Percentiles rank a stretch among this genome's conserved stretches.
Evolutionary conservation across 1,140 invertebrate genomes (phyloP).

Genomic region (Drosophila jambulina): DNA sequence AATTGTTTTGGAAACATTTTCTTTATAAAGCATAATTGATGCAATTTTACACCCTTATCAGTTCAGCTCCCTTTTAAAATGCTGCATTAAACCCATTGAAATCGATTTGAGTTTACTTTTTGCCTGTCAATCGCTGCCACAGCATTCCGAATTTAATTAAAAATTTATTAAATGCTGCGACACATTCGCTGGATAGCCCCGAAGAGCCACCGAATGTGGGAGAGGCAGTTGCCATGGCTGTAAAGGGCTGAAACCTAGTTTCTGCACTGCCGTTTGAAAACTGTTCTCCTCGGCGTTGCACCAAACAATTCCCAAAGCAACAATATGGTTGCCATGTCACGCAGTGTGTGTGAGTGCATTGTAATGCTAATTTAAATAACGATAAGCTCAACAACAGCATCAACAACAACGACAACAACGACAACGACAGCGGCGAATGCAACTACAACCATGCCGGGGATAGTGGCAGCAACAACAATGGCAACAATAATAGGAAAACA

Average conservation of each 20-base stretch:
- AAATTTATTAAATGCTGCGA: conserved; percentile 64
- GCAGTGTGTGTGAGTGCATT: conserved; percentile 53
- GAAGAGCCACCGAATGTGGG: background rate
- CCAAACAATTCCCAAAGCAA: conserved; percentile 47
- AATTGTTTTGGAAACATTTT: background rate
- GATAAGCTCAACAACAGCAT: conserved; percentile 71
- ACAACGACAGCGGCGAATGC: conserved; percentile 25
- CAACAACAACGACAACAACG: conserved; percentile 26
- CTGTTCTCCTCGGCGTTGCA: conserved; percentile 12
- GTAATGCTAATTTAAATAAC: conserved; percentile 82
- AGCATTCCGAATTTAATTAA: conserved; percentile 59
- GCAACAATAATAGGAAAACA: conserved; percentile 80
- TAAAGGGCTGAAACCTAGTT: conserved; percentile 48
- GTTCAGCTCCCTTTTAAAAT: background rate
- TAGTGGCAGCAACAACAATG: conserved; percentile 65
- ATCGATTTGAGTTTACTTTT: background rate
- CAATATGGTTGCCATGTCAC: conserved; percentile 63
- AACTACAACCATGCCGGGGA: conserved; percentile 15
- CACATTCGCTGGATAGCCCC: conserved; percentile 13
- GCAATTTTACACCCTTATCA: background rate
- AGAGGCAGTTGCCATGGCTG: no score
- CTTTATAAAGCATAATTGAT: background rate
- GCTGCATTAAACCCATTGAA: background rate
- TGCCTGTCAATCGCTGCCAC: conserved; percentile 46
- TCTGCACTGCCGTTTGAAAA: conserved; percentile 20